Evolutionary conservation across 2,888 invertebrate genomes (phyloP), one percentile per base, ranked within the genome.

Genomic region (Stenotaenia linearis): DNA sequence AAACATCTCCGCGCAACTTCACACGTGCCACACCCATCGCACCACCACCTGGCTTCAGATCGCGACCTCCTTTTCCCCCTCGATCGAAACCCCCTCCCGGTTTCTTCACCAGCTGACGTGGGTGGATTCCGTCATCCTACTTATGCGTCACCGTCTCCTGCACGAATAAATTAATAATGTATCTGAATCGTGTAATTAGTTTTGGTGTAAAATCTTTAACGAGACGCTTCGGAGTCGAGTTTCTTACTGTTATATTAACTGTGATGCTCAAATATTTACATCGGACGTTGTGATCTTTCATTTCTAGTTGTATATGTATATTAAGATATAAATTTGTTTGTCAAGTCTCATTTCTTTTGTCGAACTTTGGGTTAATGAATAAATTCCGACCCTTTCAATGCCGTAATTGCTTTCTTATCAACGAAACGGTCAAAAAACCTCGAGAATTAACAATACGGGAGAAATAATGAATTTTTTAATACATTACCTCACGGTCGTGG

Each of bases 41-140:
- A 23, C 28, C 75, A 18, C 75, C 75, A 10, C 75, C 75, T 7
- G 75, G 75, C 5, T 75, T 75, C 35, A 28, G 75, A 75, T 32
- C 32, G 37, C 32, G 37, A 10, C 35, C 75, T 12, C 75, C 75
- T 12, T 75, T 75, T 75, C 75, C 74, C 18, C 50, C 69, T 9
- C 75, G 75, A 18, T 18, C 37, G 5, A 75, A 75, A 32, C 75
- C 75, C 2, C 75, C 75, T n/a, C 75, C 75, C 32, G 75, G 75
- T 35, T 75, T 74, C 10, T 74, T 37, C 23, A 35, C 32, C 75
- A 75, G 75, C 75, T 75, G 75, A 75, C 75, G 21, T 35, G 32
- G 75, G 75, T 75, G 69, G 69, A 69, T 69, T 28, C n/a, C 4
- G 5, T 61, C 12, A 12, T 12, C n/a, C 25, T 5, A 25, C 28